Conservation (phyloP, 2,888 invertebrate genomes). For the Bembecia ichneumoniformis region DNA sequence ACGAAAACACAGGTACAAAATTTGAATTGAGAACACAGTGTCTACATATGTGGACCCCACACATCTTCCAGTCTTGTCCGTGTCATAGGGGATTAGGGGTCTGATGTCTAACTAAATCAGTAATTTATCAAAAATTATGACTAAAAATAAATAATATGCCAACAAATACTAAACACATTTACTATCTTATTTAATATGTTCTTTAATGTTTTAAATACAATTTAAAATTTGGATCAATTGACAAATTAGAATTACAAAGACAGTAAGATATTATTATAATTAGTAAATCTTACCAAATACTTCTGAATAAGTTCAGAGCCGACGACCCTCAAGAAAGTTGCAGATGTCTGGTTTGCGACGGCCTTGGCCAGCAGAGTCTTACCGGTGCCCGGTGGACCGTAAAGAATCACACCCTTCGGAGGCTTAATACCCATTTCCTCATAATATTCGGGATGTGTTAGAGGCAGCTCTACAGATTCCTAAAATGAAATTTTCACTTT, state of each 20-base stretch:
- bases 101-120: too few species aligned
- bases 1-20: too few species aligned
- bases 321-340: constrained; percentile 97
- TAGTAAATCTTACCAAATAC: constrained; percentile 79
- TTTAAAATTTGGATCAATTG: not conserved
- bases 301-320: constrained; percentile 99
- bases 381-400: constrained; percentile 98
- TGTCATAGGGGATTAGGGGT: too few species aligned
- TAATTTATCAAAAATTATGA: too few species aligned
- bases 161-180: too few species aligned
- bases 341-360: constrained; percentile 99
- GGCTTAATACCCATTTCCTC: constrained; percentile 99
- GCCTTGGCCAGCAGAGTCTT: constrained; percentile 98
- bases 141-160: too few species aligned
- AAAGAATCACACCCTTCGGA: constrained; percentile 98
- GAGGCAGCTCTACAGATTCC: constrained; percentile 97
- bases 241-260: not conserved
- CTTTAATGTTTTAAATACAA: not conserved
- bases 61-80: too few species aligned
- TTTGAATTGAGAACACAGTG: too few species aligned
- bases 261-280: not conserved
- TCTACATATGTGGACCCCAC: too few species aligned
- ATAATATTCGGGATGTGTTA: constrained; percentile 99
- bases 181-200: too few species aligned
- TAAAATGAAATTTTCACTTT: constrained; percentile 11